Evolutionary conservation across 2,888 invertebrate species (phyloP), one percentile per base, ranked within the genome.

Genomic region (Apamea crenata): DNA sequence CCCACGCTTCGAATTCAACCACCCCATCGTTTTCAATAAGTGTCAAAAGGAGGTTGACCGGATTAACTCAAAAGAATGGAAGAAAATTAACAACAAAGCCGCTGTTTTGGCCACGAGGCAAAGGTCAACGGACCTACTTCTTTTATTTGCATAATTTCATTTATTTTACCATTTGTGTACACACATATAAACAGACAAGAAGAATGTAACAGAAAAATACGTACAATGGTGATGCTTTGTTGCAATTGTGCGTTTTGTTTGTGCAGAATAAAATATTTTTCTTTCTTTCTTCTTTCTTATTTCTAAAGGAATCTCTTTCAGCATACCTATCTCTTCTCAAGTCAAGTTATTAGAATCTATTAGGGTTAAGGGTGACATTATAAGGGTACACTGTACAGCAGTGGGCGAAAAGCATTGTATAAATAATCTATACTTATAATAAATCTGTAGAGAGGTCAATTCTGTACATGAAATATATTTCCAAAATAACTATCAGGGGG

Each of bases 31-130:
- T 65, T 61, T 65, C 32, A 36, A 65, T 59, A 25, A 56, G 25
- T 47, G 44, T 72, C 68, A 63, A 75, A 67, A 70, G 50, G 25
- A 82, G 25, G 29, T 72, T 71, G n/a, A 75, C 53, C 10, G 53
- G 32, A 71, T 74, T 67, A 71, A 50, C n/a, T 36, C 29, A 71
- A 82, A 85, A 85, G 1, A 81, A 50, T 85, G 10, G 53, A 29
- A 56, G n/a, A 65, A 21, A 68, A 80, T 72, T 56, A 80, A 67
- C 18, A 72, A 85, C 21, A 68, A n/a, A 40, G n/a, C 56, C n/a
- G 25, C 36, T 68, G n/a, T 14, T 72, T 63, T 79, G 32, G 25
- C 53, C 50, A 67, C 18, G 12, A 44, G 70, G n/a, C 40, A 68
- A 78, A 83, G 66, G n/a, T 59, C 66, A 50, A 44, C 32, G 44